These are phyloP conservation scores for Labia minor DNA, from an alignment of 2,888 invertebrate genomes.

Conservation along the genomic window DNA sequence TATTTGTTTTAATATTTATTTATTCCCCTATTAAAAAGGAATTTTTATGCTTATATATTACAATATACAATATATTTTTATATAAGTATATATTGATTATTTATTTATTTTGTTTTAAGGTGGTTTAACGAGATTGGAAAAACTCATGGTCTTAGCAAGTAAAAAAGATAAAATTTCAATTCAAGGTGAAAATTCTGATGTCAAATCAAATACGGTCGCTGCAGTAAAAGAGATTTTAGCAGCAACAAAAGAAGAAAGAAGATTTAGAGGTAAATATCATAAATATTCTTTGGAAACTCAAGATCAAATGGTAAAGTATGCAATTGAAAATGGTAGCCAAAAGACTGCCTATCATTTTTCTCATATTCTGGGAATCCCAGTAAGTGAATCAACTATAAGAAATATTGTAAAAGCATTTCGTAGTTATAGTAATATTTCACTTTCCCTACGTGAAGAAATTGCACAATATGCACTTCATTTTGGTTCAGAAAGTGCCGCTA, in stretches of 20 bases:
- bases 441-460: slow-evolving; percentile 28
- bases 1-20: too few species aligned
- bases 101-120: not conserved
- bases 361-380: slow-evolving; percentile 27
- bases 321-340: slow-evolving; percentile 28
- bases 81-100: too few species aligned
- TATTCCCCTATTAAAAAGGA: too few species aligned
- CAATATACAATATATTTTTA: too few species aligned
- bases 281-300: slow-evolving; percentile 29
- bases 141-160: not conserved
- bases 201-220: slow-evolving; percentile 29
- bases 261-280: slow-evolving; percentile 30
- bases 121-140: not conserved
- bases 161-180: not conserved
- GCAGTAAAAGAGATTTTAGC: slow-evolving; percentile 29
- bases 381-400: slow-evolving; percentile 30
- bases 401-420: slow-evolving; percentile 30
- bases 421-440: slow-evolving; percentile 26
- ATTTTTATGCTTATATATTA: too few species aligned
- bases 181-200: slow-evolving; percentile 21
- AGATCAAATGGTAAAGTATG: slow-evolving; percentile 30
- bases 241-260: slow-evolving; percentile 29
- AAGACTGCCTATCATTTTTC: slow-evolving; percentile 29
- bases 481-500: slow-evolving; percentile 29
- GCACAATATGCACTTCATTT: slow-evolving; percentile 28